Conservation (phyloP, 2,888 invertebrate genomes). For the Tolmerus cingulatus region DNA sequence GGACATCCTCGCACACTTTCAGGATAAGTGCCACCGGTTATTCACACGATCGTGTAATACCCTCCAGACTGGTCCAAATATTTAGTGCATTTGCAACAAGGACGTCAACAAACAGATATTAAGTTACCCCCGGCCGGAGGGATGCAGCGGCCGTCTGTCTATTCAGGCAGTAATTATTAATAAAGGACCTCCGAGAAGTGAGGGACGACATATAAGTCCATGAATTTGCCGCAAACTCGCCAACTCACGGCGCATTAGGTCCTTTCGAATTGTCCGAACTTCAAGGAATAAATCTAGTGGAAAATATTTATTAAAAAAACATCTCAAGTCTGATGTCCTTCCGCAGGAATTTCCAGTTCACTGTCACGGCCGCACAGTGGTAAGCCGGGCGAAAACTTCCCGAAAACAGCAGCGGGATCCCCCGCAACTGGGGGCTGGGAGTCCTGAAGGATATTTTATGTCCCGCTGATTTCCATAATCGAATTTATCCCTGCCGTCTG, state of each 20-base stretch:
- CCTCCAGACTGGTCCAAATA: slow-evolving; percentile 12
- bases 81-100: slow-evolving; percentile 27
- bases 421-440: neutral
- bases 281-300: slow-evolving; percentile 17
- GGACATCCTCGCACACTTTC: neutral
- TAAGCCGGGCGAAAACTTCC: neutral
- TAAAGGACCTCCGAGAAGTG: neutral
- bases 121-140: slow-evolving; percentile 14
- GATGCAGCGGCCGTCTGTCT: neutral
- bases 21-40: neutral
- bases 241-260: neutral
- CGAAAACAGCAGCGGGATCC: neutral
- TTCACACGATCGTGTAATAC: slow-evolving; percentile 20
- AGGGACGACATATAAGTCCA: neutral
- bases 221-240: neutral
- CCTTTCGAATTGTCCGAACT: neutral
- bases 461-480: slow-evolving; percentile 49
- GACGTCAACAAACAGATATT: slow-evolving; percentile 34
- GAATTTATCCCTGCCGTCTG: slow-evolving; percentile 43
- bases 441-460: slow-evolving; percentile 47
- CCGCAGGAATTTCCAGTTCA: slow-evolving; percentile 1
- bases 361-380: slow-evolving; percentile 18
- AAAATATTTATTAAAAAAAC: slow-evolving; percentile 35
- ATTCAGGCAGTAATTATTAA: neutral
- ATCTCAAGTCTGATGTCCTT: slow-evolving; percentile 10